Evolutionary conservation across 2,888 invertebrate species (phyloP).

Genomic region (Drosophila buzzatii): DNA sequence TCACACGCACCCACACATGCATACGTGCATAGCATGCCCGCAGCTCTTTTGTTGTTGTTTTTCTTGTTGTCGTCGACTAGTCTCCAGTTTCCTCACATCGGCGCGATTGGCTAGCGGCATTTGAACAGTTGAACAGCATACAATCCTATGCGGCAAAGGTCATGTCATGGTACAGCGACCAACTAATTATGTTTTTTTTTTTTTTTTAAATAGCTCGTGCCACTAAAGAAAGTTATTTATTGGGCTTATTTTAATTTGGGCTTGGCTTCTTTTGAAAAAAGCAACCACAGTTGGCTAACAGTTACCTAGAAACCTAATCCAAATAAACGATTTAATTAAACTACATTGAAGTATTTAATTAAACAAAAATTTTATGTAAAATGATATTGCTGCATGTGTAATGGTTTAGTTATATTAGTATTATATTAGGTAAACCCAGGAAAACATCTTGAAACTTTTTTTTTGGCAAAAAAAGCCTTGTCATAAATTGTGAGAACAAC

Average conservation of each 20-base stretch:
- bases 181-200: conserved; percentile 68
- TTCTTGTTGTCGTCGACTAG: conserved; percentile 49
- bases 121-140: conserved; percentile 15
- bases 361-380: not conserved
- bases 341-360: conserved; percentile 1
- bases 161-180: conserved; percentile 79
- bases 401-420: not conserved
- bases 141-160: conserved; percentile 57
- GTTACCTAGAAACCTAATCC: not conserved
- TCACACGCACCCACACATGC: conserved; percentile 4
- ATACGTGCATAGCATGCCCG: conserved; percentile 10
- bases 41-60: conserved; percentile 5
- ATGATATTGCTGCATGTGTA: not conserved
- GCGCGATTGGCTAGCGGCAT: conserved; percentile 23
- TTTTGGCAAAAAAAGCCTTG: not conserved
- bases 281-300: conserved; percentile 12
- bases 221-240: conserved; percentile 56
- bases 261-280: conserved; percentile 33
- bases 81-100: conserved; percentile 26
- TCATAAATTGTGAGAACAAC: not conserved
- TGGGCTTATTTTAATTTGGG: conserved; percentile 33
- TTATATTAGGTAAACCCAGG: not conserved
- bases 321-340: not conserved
- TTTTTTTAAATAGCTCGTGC: conserved; percentile 55
- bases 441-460: not conserved